Evolutionary conservation across 1,140 invertebrate genomes (phyloP).

Genomic region (Paracyclopina nana): DNA sequence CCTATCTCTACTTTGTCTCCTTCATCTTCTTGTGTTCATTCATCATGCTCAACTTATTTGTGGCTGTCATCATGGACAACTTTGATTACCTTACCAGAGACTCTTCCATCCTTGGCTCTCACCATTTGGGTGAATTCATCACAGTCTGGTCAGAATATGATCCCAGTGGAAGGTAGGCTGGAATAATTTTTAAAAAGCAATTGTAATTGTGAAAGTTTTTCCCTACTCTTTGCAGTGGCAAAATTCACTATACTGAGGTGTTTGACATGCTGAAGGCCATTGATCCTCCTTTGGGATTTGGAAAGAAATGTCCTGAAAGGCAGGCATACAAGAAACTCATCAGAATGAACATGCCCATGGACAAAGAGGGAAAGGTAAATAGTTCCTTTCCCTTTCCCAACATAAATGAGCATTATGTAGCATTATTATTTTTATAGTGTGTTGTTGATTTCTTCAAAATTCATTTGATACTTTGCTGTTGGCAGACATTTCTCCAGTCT

Average conservation of each 20-base stretch:
- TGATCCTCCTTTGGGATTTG: constrained; percentile 41
- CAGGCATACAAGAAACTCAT: constrained; percentile 39
- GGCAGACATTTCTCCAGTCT: no score
- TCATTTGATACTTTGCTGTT: no score
- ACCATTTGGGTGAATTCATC: constrained; percentile 41
- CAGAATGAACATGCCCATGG: constrained; percentile 40
- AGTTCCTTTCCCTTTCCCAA: background rate
- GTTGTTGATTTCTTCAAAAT: no score
- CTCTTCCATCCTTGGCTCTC: constrained; percentile 39
- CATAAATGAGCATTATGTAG: no score
- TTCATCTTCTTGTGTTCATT: constrained; percentile 41
- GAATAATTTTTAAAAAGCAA: background rate
- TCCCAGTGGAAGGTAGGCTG: constrained; percentile 35
- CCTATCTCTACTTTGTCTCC: constrained; percentile 38
- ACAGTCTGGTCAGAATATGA: constrained; percentile 41
- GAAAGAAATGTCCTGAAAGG: constrained; percentile 39
- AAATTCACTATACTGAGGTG: constrained; percentile 40
- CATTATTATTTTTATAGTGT: no score
- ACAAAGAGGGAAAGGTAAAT: constrained; percentile 19
- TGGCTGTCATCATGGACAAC: constrained; percentile 46
- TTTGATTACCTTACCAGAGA: constrained; percentile 43
- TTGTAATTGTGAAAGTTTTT: background rate
- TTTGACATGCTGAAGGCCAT: constrained; percentile 41
- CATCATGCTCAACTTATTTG: constrained; percentile 42
- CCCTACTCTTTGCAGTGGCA: constrained; percentile 28